Evolutionary conservation across 2,888 invertebrate genomes (phyloP).

Genomic region (Pinctada fucata): DNA sequence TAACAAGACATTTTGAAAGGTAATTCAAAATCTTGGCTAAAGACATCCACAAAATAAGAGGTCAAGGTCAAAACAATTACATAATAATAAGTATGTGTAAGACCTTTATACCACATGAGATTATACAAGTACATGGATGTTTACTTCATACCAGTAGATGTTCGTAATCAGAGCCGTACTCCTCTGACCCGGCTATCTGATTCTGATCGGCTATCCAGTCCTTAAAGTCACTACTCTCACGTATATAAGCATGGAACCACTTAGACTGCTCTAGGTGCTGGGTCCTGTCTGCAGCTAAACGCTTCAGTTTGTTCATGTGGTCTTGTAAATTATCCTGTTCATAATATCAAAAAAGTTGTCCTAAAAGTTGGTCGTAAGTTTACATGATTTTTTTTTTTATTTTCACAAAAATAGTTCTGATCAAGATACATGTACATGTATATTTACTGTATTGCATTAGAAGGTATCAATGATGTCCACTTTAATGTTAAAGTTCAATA

Average conservation of each 20-base stretch:
- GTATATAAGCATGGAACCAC: conserved; percentile 81
- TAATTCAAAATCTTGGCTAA: no score
- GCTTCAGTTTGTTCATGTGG: conserved; percentile 87
- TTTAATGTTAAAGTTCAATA: no score
- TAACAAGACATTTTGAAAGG: no score
- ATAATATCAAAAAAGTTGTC: conserved; percentile 8
- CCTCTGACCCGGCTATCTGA: conserved; percentile 92
- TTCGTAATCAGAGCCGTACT: conserved; percentile 97
- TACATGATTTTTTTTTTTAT: neutral
- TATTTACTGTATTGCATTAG: no score
- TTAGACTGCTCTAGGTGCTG: conserved; percentile 94
- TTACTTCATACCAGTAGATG: conserved; percentile 81
- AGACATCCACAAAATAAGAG: no score
- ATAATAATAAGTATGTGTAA: no score
- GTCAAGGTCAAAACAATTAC: no score
- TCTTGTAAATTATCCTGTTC: conserved; percentile 70
- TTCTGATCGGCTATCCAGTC: conserved; percentile 98
- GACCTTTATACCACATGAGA: no score
- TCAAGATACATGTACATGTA: no score
- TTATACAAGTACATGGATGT: no score
- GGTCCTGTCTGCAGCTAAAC: conserved; percentile 87
- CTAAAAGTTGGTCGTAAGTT: neutral
- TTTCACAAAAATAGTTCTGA: neutral
- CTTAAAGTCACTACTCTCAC: conserved; percentile 87
- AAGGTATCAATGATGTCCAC: no score